Evolutionary conservation across 2,888 invertebrate genomes (phyloP).

Genomic region (Drosophila acutilabella): DNA sequence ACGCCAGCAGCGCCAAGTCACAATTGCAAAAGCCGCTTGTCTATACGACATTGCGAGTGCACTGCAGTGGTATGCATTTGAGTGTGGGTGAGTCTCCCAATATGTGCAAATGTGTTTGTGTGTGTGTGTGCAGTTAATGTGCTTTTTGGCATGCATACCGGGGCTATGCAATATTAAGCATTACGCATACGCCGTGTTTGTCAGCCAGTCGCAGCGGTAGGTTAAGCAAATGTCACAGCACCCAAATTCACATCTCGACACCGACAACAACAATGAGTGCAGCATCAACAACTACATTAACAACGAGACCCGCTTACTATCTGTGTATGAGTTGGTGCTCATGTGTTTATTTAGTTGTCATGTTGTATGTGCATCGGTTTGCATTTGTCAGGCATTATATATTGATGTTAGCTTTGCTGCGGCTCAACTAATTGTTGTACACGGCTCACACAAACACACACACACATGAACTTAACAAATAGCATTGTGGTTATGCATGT

Average conservation of each 20-base stretch:
- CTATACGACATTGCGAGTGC: slow-evolving; percentile 8
- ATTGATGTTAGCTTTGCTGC: slow-evolving; percentile 69
- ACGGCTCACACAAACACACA: slow-evolving; percentile 25
- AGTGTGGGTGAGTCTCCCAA: background rate
- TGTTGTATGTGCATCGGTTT: slow-evolving; percentile 50
- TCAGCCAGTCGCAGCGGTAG: slow-evolving; percentile 45
- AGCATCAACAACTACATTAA: slow-evolving; percentile 48
- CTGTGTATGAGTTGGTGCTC: slow-evolving; percentile 3
- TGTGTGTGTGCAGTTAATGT: slow-evolving; percentile 61
- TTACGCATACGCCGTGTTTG: slow-evolving; percentile 67
- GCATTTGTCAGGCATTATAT: slow-evolving; percentile 62
- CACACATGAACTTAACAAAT: slow-evolving; percentile 35
- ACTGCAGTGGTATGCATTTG: background rate
- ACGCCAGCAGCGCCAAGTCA: slow-evolving; percentile 49
- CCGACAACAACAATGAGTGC: slow-evolving; percentile 12
- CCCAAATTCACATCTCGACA: slow-evolving; percentile 61
- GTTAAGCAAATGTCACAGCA: slow-evolving; percentile 72
- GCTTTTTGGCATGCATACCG: slow-evolving; percentile 76
- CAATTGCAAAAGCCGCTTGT: slow-evolving; percentile 41
- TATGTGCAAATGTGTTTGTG: background rate
- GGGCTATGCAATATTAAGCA: slow-evolving; percentile 74
- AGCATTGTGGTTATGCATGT: slow-evolving; percentile 26
- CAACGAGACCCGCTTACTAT: slow-evolving; percentile 19
- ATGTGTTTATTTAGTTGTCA: slow-evolving; percentile 55
- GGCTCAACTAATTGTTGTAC: slow-evolving; percentile 77